Evolutionary conservation across 2,888 invertebrate species (phyloP).

Genomic region (Drosophila atripex): DNA sequence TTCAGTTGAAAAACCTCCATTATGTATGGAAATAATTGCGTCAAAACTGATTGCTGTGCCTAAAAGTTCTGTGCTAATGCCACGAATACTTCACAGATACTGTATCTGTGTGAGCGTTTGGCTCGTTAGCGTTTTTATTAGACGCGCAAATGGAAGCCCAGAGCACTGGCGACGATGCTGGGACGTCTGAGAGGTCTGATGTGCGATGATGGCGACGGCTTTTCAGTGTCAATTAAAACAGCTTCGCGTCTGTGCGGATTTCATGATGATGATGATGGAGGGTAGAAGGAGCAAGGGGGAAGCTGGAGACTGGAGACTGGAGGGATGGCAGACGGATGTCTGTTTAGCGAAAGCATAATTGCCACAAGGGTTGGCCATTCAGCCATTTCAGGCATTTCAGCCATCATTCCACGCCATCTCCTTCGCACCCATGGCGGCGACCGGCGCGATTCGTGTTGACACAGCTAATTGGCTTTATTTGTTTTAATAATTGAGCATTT

Average conservation of each 20-base stretch:
- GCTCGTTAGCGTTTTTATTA: slow-evolving; percentile 78
- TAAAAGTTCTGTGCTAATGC: slow-evolving; percentile 67
- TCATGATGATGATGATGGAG: slow-evolving; percentile 10
- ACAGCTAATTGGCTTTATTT: slow-evolving; percentile 83
- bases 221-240: slow-evolving; percentile 75
- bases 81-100: slow-evolving; percentile 14
- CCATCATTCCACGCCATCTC: slow-evolving; percentile 19
- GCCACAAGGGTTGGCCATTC: slow-evolving; percentile 44
- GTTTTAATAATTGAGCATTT: slow-evolving; percentile 83
- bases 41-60: slow-evolving; percentile 70
- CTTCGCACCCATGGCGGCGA: not conserved
- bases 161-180: slow-evolving; percentile 35
- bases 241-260: slow-evolving; percentile 41
- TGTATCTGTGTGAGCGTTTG: slow-evolving; percentile 38
- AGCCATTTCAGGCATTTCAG: slow-evolving; percentile 11
- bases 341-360: slow-evolving; percentile 41
- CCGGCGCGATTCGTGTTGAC: slow-evolving; percentile 73
- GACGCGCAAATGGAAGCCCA: slow-evolving; percentile 68
- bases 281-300: not conserved
- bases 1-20: not conserved
- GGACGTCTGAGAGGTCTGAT: slow-evolving; percentile 9
- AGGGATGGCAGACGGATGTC: slow-evolving; percentile 3
- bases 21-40: not conserved
- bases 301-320: slow-evolving; percentile 12
- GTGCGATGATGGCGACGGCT: slow-evolving; percentile 65